Evolutionary conservation across 2,888 invertebrate species (phyloP).

Genomic region (Coleophora deauratella): DNA sequence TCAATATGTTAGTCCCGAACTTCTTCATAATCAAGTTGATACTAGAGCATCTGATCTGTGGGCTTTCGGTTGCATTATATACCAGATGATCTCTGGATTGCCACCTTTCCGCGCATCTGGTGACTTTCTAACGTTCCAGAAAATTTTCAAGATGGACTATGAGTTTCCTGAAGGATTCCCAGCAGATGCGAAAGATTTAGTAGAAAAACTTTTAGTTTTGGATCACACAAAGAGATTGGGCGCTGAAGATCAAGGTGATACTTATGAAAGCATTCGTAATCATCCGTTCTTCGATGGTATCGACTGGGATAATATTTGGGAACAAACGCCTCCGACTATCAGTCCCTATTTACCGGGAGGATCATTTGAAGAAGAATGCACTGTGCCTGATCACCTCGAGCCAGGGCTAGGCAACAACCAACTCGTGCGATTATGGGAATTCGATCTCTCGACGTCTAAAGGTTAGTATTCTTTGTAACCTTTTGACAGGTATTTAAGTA

Average conservation of each 20-base stretch:
- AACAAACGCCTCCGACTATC: conserved; percentile 86
- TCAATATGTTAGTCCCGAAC: conserved; percentile 98
- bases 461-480: conserved; percentile 29
- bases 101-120: conserved; percentile 94
- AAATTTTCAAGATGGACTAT: conserved; percentile 92
- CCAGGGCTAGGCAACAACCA: conserved; percentile 91
- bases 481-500: too few species aligned
- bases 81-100: conserved; percentile 96
- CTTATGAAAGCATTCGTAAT: conserved; percentile 86
- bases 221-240: conserved; percentile 89
- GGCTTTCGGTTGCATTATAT: conserved; percentile 97
- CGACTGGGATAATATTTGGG: conserved; percentile 86
- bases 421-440: conserved; percentile 82
- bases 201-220: conserved; percentile 87
- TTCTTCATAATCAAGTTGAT: conserved; percentile 85
- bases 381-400: conserved; percentile 84
- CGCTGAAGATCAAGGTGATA: conserved; percentile 79
- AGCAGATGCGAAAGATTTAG: conserved; percentile 88
- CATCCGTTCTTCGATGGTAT: conserved; percentile 91
- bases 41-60: conserved; percentile 92
- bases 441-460: conserved; percentile 76
- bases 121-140: conserved; percentile 97
- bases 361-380: conserved; percentile 79
- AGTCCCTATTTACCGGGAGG: conserved; percentile 86
- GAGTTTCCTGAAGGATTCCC: conserved; percentile 95